Base-by-base conservation (phyloP, 2,888 invertebrate genomes). In the Conomelus anceps region DNA sequence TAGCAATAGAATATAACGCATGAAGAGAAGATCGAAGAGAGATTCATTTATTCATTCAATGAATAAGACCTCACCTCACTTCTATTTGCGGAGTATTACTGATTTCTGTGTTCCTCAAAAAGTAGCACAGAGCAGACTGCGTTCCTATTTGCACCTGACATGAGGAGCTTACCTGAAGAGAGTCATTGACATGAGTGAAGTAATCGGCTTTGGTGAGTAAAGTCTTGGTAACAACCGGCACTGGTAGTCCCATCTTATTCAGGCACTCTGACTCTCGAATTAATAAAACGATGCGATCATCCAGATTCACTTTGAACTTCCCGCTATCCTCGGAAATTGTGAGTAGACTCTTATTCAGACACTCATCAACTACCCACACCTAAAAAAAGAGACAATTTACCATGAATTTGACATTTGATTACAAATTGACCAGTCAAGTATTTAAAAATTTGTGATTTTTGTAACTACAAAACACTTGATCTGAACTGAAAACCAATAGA, bases 221-320 rank as follows among this genome's bases (percentile, higher is more conserved):
- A 0, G 97, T 96, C 90, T 96, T 95, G 23, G 97, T 97, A 0
- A 97, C 96, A 90, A 97, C 96, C 0, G 98, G 97, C 90, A 97
- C 94, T n/a, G 96, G 96, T 1, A 98, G 93, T 6, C 96, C 95
- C 94, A 98, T 95, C 93, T 98, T 98, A 0, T 96, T 95, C 93
- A 98, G 95, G 92, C 97, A 96, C 92, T 98, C 98, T 0, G 97
- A 96, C 93, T 98, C 98, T 26, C 97, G 94, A 89, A 98, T 96
- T 63, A 98, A 94, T 26, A 97, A 93, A 4, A 95, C 95, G 22
- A 98, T 95, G 0, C 96, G 96, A 29, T 95, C 95, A 93, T 97
- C 97, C 41, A 98, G 93, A 92, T 98, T 98, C 0, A 97, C 97
- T 90, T 95, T 95, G 6, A 97, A 94, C 89, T 95, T 95, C 29